Conservation (phyloP, 1,140 invertebrate genomes). For the Anthonomus grandis region DNA sequence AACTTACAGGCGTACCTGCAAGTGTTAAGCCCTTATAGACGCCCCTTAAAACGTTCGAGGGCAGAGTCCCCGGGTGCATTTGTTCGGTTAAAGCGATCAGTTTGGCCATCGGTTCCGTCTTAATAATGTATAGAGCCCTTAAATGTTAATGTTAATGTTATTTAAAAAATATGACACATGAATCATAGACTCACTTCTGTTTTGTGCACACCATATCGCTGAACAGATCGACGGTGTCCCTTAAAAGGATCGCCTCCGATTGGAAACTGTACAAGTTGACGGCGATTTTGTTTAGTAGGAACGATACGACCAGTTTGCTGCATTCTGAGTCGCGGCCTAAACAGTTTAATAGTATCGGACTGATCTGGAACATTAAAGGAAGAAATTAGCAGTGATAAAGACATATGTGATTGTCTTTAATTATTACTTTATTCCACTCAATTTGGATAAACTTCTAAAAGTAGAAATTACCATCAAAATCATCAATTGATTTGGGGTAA, state of each 20-base stretch:
- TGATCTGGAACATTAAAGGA: constrained; percentile 44
- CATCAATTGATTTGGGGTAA: neutral
- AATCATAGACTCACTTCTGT: constrained; percentile 40
- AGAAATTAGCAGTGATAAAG: constrained; percentile 8
- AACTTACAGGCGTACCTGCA: constrained; percentile 46
- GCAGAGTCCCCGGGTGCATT: constrained; percentile 48
- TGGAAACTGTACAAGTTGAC: constrained; percentile 45
- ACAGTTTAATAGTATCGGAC: constrained; percentile 40
- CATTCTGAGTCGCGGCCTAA: constrained; percentile 47
- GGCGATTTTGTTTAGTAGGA: constrained; percentile 44
- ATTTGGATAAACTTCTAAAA: too few species aligned
- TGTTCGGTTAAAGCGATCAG: constrained; percentile 46
- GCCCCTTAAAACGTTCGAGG: constrained; percentile 52
- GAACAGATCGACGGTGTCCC: constrained; percentile 46
- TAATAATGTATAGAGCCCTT: constrained; percentile 45
- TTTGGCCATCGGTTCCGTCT: constrained; percentile 50
- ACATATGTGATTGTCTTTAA: too few species aligned
- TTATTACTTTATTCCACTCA: too few species aligned
- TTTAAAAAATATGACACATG: neutral
- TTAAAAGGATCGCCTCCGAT: constrained; percentile 43
- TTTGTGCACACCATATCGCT: constrained; percentile 41
- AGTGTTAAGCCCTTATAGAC: constrained; percentile 55
- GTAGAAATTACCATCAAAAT: neutral
- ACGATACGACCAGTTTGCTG: constrained; percentile 41
- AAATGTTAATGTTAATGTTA: constrained; percentile 26